Conservation (phyloP, 2,113 vertebrate species). For the Blennius ocellaris region DNA sequence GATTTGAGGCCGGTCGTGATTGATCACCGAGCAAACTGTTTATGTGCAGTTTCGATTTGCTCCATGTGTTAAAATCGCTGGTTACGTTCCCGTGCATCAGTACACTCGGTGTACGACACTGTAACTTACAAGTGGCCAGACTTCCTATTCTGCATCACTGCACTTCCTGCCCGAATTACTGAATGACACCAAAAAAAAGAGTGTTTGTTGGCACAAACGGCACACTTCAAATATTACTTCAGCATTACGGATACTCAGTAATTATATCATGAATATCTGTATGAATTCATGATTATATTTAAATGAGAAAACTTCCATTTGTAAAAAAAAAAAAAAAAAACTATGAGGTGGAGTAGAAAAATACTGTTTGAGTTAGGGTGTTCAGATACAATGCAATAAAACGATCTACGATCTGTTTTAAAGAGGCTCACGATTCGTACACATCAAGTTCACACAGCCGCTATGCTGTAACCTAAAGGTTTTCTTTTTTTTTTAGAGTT, state of each 20-base stretch:
- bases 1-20: slow-evolving; percentile 57
- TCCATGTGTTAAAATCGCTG: slow-evolving; percentile 54
- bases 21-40: slow-evolving; percentile 61
- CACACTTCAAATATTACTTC: neutral
- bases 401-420: no score
- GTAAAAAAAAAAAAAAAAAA: no score
- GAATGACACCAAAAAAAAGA: neutral
- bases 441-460: neutral
- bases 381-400: no score
- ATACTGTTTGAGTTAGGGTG: no score
- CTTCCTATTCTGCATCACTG: neutral
- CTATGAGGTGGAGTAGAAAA: no score
- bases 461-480: neutral
- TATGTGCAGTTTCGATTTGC: slow-evolving; percentile 68
- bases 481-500: neutral
- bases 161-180: neutral
- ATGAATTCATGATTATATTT: neutral
- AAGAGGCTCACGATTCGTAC: no score
- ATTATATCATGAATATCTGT: neutral
- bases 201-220: neutral
- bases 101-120: neutral
- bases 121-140: neutral
- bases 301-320: neutral
- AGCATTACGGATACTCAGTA: neutral
- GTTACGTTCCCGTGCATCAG: slow-evolving; percentile 16